Evolutionary conservation across 2,797 vertebrate species (phyloP).

Genomic region (Trematomus bernacchii): DNA sequence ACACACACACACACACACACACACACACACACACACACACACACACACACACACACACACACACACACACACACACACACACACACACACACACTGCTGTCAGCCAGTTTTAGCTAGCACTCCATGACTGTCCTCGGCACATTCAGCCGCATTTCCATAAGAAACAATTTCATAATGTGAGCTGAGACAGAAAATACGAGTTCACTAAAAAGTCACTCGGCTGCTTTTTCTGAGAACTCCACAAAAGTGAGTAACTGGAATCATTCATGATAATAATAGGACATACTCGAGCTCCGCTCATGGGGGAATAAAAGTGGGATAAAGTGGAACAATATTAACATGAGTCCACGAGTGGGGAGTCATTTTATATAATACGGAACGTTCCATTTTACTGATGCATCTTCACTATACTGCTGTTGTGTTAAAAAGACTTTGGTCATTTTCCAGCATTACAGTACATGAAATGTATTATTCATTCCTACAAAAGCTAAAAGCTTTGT

Average conservation of each 20-base stretch:
- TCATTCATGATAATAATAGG: background rate
- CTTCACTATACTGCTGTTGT: background rate
- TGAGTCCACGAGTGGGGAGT: constrained; percentile 5
- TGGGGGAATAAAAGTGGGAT: background rate
- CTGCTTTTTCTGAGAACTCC: constrained; percentile 4
- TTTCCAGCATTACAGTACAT: background rate
- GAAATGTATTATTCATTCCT: constrained; percentile 34
- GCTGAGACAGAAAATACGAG: constrained; percentile 8
- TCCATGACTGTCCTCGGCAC: constrained; percentile 12
- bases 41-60: background rate
- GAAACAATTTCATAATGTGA: constrained; percentile 33
- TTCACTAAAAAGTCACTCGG: background rate
- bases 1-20: too few relatives aligned
- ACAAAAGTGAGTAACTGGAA: constrained; percentile 6
- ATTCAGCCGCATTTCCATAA: constrained; percentile 34
- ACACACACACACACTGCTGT: background rate
- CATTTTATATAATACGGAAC: background rate
- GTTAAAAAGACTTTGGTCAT: constrained; percentile 46
- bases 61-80: background rate
- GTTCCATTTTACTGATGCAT: constrained; percentile 14
- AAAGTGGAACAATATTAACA: constrained; percentile 11
- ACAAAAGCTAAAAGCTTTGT: constrained; percentile 41
- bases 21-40: too few relatives aligned
- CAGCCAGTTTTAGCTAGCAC: constrained; percentile 8
- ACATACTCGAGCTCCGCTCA: background rate